phyloP scores from a whole-genome alignment of 1,140 invertebrate genomes.

The Bathynomus jamesi region DNA sequence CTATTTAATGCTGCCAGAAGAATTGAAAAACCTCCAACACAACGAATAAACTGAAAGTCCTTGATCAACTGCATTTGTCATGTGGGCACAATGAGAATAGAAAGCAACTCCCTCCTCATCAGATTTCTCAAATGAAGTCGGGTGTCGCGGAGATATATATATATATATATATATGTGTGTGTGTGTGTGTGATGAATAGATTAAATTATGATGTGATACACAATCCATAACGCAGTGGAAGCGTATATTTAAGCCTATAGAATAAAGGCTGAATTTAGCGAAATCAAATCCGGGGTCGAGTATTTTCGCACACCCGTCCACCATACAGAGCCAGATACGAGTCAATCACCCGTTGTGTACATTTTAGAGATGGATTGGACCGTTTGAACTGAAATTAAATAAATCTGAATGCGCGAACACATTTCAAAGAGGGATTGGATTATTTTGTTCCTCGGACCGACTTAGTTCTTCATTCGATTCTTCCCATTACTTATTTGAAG shows the following conservation, averaged over 20 bases:
- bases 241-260: no score
- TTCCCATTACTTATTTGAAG: neutral
- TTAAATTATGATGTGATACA: neutral
- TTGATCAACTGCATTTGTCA: no score
- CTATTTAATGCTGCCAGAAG: no score
- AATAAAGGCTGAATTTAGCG: no score
- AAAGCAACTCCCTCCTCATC: no score
- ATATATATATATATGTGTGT: neutral
- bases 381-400: neutral
- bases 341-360: neutral
- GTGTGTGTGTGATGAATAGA: neutral
- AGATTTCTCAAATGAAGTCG: no score
- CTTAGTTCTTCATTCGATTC: conserved; percentile 1
- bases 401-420: neutral
- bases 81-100: no score
- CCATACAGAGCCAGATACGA: neutral
- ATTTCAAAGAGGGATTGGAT: neutral
- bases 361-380: neutral
- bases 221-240: no score
- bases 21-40: no score
- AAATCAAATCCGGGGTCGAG: neutral
- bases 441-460: neutral
- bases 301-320: neutral
- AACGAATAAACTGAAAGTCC: no score
- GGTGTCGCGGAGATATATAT: neutral